Conservation (phyloP, 2,113 vertebrate species). For the Leptobrachium leishanense region DNA sequence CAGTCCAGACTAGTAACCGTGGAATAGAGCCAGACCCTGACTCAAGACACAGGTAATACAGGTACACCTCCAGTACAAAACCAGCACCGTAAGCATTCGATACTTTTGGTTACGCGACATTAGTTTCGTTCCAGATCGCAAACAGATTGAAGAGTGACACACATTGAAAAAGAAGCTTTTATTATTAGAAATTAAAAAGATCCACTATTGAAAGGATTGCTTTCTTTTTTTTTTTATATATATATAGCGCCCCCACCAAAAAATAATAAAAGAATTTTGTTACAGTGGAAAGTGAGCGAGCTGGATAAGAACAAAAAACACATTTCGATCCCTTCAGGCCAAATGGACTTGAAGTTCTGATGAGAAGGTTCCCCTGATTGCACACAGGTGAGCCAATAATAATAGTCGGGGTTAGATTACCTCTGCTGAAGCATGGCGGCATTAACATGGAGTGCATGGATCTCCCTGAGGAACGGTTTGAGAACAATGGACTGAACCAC, state of each 20-base stretch:
- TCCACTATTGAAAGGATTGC: conserved; percentile 1
- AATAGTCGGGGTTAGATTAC: not conserved
- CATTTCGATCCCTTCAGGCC: conserved; percentile 6
- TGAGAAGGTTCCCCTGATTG: not conserved
- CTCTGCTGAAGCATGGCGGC: not conserved
- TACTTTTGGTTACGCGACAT: too few relatives aligned
- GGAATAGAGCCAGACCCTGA: too few relatives aligned
- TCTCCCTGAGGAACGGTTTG: not conserved
- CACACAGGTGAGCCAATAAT: not conserved
- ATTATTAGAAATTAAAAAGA: conserved; percentile 44
- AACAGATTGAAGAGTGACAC: conserved; percentile 12
- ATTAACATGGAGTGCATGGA: not conserved
- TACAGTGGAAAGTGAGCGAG: conserved; percentile 6
- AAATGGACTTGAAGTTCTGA: not conserved
- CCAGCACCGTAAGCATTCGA: too few relatives aligned
- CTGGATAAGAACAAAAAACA: not conserved
- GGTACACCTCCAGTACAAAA: not conserved
- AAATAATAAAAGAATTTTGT: not conserved
- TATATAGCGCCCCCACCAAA: not conserved
- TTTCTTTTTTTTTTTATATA: not conserved
- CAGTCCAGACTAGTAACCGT: too few relatives aligned
- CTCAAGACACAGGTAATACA: too few relatives aligned
- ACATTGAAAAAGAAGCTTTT: conserved; percentile 8
- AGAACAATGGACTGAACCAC: not conserved
- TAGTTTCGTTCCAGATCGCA: too few relatives aligned